Evolutionary conservation across 2,113 vertebrate genomes (phyloP).

Genomic region (Aphyosemion australe): DNA sequence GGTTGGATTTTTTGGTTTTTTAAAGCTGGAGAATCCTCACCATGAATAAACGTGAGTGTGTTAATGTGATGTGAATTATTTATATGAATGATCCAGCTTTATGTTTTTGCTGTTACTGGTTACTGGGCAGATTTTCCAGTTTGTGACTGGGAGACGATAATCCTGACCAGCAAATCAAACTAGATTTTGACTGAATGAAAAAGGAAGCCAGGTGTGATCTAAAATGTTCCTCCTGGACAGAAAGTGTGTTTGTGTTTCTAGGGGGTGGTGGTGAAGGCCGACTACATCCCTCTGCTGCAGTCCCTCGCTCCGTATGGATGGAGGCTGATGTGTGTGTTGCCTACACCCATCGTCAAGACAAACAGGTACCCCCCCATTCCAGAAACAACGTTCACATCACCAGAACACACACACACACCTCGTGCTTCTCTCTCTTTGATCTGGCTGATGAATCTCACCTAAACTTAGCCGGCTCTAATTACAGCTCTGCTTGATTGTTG

Average conservation of each 20-base stretch:
- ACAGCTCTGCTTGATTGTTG: slow-evolving; percentile 12
- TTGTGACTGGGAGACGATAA: too few species aligned
- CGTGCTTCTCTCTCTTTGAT: background rate
- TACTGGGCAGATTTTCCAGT: too few species aligned
- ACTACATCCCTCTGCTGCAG: slow-evolving; percentile 92
- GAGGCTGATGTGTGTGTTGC: slow-evolving; percentile 94
- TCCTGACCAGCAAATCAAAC: too few species aligned
- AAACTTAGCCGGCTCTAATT: slow-evolving; percentile 24
- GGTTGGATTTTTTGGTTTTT: too few species aligned
- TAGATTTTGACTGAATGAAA: too few species aligned
- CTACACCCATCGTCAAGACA: slow-evolving; percentile 91
- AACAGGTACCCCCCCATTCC: slow-evolving; percentile 84
- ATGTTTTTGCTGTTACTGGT: too few species aligned
- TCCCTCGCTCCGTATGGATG: slow-evolving; percentile 92
- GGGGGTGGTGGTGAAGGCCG: slow-evolving; percentile 90
- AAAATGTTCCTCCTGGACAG: too few species aligned
- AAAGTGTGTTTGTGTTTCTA: slow-evolving; percentile 44
- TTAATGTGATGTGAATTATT: too few species aligned
- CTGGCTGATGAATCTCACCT: slow-evolving; percentile 1
- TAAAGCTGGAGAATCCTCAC: too few species aligned
- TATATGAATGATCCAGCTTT: too few species aligned
- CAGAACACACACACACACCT: background rate
- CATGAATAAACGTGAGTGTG: too few species aligned
- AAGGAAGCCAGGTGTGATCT: too few species aligned
- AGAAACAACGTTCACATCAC: background rate